Evolutionary conservation across 2,888 invertebrate genomes (phyloP), one percentile per base, ranked within the genome.

Genomic region (Tinea semifulvella): DNA sequence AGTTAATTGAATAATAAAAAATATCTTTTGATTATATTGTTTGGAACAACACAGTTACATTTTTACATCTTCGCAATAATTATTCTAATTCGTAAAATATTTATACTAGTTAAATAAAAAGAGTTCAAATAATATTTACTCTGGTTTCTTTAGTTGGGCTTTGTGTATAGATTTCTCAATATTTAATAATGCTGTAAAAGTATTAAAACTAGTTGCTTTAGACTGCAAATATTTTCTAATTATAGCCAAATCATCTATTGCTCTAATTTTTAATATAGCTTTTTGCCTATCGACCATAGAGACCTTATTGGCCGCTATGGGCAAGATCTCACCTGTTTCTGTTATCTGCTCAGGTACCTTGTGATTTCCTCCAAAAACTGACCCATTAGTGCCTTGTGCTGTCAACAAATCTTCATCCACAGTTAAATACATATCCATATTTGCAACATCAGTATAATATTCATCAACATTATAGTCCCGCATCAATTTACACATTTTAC

Each of bases 311-410:
- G 60, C 63, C 1, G 56, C 58, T 17, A 63, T 43, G 6, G 63
- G 61, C 26, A 63, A 45, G 42, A 59, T 47, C 22, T 56, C 59
- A 27, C 56, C 56, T 13, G 52, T 52, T 6, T 54, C 56, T 16
- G 46, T 53, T 11, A 53, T 53, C 1, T 35, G 39, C 28, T 56
- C 55, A 2, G 14, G 18, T 1, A 53, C 52, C 49, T 56, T 63
- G 43, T 64, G 65, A 36, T 65, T 65, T 0, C 65, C 65, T 2
- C 65, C 65, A 19, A 65, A 65, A 0, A 65, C 63, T 0, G 64
- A 63, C 0, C 56, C 52, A 10, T 65, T 64, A 0, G 65, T 64
- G 0, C 66, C 66, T 48, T 64, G 63, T 0, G 60, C 66, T 0
- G 60, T 65, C 2, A 66, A 51, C 2, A 62, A 38, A 31, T 66